Base-by-base conservation (phyloP, 2,888 invertebrate genomes). In the Ptilodon capucinus region DNA sequence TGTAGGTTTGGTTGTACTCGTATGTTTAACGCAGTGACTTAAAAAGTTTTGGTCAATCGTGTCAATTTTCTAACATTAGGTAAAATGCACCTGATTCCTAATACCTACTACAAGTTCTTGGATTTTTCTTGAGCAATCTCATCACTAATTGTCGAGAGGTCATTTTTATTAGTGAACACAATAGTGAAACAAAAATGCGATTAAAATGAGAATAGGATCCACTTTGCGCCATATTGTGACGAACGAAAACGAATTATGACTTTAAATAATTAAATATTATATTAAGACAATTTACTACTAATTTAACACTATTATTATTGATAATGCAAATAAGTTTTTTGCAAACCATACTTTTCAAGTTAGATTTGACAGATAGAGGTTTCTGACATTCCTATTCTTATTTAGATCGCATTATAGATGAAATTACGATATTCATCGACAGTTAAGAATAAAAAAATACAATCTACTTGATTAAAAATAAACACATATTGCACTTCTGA, bases 11-110 rank as follows among this genome's bases (percentile, higher is more conserved):
- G 11, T 46, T 45, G 53, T 56, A 56, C 57, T 51, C 56, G 13
- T 47, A 46, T 47, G 48, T 45, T 40, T 57, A 59, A 57, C 57
- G 54, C 61, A 60, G 55, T 64, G 66, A 67, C 66, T 56, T 56
- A 51, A 64, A 53, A 64, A 66, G 61, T 61, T 68, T 73, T 73
- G 72, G 66, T 69, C 70, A 73, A 73, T 65, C 65, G 60, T 48
- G 28, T 42, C 44, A 32, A 48, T 49, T 45, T 42, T 17, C 11
- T 11, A 21, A 18, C 39, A 35, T 50, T 51, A 43, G 44, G 13
- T 39, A 39, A 1, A 48, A 43, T 46, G 18, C 25, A 40, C n/a
- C n/a, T n/a, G n/a, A n/a, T n/a, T n/a, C n/a, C n/a, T n/a, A 11
- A 14, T 56, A 55, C 38, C 42, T 55, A 54, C 46, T 56, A 30